A percentile compares a stretch with the other conserved stretches of the same genome.
These are phyloP conservation scores for Tetrapedia diversipes DNA, from an alignment of 2,888 invertebrate genomes.

Conservation along the genomic window DNA sequence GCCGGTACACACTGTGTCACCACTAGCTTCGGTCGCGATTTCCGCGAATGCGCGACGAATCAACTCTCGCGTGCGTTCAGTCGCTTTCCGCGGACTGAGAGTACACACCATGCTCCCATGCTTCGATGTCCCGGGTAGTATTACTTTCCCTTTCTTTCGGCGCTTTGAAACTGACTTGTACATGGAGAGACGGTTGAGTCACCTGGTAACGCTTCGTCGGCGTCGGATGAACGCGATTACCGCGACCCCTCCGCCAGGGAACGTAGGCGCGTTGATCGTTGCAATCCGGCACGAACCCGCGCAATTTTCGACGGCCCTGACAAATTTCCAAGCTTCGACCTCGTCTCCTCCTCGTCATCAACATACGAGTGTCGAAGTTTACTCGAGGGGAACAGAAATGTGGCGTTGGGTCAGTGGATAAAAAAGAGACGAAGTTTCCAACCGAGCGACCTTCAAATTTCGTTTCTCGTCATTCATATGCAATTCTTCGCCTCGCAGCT, in stretches of 20 bases:
- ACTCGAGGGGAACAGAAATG: neutral
- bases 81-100: conserved; percentile 69
- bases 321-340: conserved; percentile 25
- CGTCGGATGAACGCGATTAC: conserved; percentile 19
- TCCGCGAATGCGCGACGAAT: conserved; percentile 28
- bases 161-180: conserved; percentile 56
- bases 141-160: conserved; percentile 78
- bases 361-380: neutral
- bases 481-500: too few species aligned
- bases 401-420: conserved; percentile 30
- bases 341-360: neutral
- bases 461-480: neutral
- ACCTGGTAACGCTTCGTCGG: conserved; percentile 47
- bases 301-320: conserved; percentile 55
- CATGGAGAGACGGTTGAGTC: conserved; percentile 56
- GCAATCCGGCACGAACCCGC: too few species aligned
- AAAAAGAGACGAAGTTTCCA: neutral
- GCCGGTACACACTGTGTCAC: neutral
- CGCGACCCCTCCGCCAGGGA: neutral
- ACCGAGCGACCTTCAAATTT: neutral
- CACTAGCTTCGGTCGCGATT: conserved; percentile 12
- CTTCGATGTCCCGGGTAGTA: conserved; percentile 63
- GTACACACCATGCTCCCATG: conserved; percentile 56
- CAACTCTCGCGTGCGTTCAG: conserved; percentile 59
- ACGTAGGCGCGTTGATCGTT: neutral